Base-by-base conservation (phyloP, 2,888 invertebrate species). In the Ligdia adustata region DNA sequence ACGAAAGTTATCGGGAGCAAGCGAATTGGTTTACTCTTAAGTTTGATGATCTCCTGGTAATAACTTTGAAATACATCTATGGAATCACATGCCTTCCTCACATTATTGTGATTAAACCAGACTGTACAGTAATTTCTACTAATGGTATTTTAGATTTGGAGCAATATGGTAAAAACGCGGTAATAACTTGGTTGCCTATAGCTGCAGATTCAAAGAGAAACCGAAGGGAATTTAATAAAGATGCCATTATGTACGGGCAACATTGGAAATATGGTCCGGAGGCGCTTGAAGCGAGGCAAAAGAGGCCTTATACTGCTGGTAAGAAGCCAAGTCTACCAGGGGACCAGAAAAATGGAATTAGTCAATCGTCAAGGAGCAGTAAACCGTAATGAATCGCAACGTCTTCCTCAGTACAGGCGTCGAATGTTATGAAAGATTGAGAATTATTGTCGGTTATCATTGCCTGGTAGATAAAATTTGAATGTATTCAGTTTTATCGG, bases 11-110 rank as follows among this genome's bases (percentile, higher is more conserved):
- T 43, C 57, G 72, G 0, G 47, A 56, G 0, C 89, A 90, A 70
- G 89, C 89, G 0, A 89, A 90, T 38, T 90, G 89, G 89, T 89
- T 89, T 39, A 77, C 81, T 29, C 70, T 88, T 5, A 59, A 60
- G 4, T 72, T 66, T 58, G 49, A 69, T 55, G 85, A 88, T 66
- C 67, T 72, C 46, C 55, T 84, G 18, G 66, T 85, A 63, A 29
- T 47, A 0, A 52, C 52, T 1, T 65, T 90, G 0, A 69, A 59
- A 46, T 84, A 69, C 38, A 69, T 80, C 64, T 83, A 86, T 28
- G 66, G 62, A 2, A 62, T 90, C 2, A 73, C 79, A 0, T 76
- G 75, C 28, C 57, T 82, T 2, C 89, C 89, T 0, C 73, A 78
- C 38, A 51, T 90, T 3, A 31, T 77, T 1, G 80, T 82, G 0